Evolutionary conservation across 2,888 invertebrate species (phyloP).

Genomic region (Orthosia gothica): DNA sequence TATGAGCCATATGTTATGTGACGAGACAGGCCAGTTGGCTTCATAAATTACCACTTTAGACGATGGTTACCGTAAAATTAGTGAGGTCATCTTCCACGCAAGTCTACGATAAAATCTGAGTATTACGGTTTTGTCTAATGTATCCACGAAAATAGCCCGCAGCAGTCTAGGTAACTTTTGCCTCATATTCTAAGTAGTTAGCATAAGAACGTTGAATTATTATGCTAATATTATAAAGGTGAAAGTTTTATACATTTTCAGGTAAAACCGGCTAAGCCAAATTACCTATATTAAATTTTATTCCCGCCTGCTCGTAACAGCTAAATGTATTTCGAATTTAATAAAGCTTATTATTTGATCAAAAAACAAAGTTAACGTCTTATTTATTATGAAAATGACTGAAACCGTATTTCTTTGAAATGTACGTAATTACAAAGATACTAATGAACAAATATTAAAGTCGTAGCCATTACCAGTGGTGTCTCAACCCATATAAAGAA

Average conservation of each 20-base stretch:
- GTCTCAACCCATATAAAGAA: too few species aligned
- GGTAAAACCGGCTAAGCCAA: background rate
- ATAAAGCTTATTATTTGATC: constrained; percentile 3
- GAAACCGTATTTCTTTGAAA: background rate
- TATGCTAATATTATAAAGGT: background rate
- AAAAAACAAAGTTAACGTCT: background rate
- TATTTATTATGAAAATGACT: background rate
- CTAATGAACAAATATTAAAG: background rate
- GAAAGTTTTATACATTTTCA: constrained; percentile 7
- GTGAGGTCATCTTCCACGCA: constrained; percentile 7
- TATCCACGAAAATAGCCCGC: constrained; percentile 21
- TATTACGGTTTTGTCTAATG: constrained; percentile 14
- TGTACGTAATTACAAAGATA: background rate
- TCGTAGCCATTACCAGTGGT: too few species aligned
- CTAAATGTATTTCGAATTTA: constrained; percentile 11
- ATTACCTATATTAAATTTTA: background rate
- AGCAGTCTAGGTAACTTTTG: background rate
- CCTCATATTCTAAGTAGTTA: constrained; percentile 9
- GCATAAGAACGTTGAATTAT: background rate
- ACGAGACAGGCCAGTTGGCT: background rate
- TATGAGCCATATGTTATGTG: background rate
- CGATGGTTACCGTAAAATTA: constrained; percentile 8
- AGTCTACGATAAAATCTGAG: constrained; percentile 6
- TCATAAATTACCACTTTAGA: background rate
- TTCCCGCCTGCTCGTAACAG: background rate